Conservation (phyloP, 2,113 vertebrate genomes). For the Bubo scandiacus region DNA sequence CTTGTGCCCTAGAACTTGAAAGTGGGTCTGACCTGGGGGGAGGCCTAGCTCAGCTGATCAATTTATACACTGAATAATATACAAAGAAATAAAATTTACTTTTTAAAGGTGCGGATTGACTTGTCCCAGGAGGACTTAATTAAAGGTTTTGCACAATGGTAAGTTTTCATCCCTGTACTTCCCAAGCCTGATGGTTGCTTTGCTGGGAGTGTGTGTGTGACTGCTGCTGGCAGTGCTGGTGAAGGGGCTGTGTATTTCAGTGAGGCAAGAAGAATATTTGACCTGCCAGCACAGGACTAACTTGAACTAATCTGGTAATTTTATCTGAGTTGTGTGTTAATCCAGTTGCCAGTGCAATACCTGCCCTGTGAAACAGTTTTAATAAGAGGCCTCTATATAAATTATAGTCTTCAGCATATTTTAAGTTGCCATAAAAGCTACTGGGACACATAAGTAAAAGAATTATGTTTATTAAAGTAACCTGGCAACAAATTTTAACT, state of each 20-base stretch:
- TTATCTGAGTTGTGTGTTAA: not conserved
- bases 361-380: not conserved
- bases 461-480: constrained; percentile 35
- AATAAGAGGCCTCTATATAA: constrained; percentile 2
- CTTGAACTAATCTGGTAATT: not conserved
- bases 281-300: not conserved
- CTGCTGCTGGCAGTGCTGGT: not conserved
- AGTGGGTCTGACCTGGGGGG: not conserved
- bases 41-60: not conserved
- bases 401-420: constrained; percentile 34
- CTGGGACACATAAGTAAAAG: not conserved
- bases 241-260: not conserved
- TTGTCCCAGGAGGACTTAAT: constrained; percentile 83
- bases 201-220: not conserved
- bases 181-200: not conserved
- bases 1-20: not conserved
- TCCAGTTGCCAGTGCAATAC: not conserved
- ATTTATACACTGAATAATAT: not conserved
- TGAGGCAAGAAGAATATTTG: not conserved
- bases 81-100: not conserved
- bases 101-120: constrained; percentile 85
- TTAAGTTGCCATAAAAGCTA: constrained; percentile 21
- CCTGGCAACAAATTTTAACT: constrained; percentile 13
- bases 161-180: constrained; percentile 3
- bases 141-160: constrained; percentile 88